These are phyloP conservation scores for Mastomys natalensis DNA, from an alignment of 2,113 vertebrate genomes.

Conservation along the genomic window DNA sequence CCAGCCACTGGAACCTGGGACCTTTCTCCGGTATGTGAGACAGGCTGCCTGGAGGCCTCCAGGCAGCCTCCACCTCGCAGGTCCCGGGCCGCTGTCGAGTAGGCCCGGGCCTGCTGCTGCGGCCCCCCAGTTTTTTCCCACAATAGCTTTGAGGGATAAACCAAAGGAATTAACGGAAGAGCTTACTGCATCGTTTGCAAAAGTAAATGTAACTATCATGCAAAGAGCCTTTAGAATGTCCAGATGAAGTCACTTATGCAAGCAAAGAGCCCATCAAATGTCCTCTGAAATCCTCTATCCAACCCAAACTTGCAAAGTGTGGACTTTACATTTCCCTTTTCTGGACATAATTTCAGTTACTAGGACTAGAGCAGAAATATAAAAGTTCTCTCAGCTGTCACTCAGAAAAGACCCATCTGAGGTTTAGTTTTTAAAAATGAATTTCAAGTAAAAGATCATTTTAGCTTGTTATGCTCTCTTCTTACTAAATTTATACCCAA, in stretches of 20 bases:
- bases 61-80: too few relatives aligned
- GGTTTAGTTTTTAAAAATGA: slow-evolving; percentile 32
- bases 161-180: not conserved
- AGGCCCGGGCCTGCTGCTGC: too few relatives aligned
- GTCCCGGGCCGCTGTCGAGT: too few relatives aligned
- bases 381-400: slow-evolving; percentile 9
- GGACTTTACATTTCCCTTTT: not conserved
- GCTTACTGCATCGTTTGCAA: not conserved
- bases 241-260: not conserved
- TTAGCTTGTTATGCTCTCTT: slow-evolving; percentile 32
- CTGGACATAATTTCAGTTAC: not conserved
- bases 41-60: too few relatives aligned
- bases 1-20: too few relatives aligned
- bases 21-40: too few relatives aligned
- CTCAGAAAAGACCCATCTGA: not conserved
- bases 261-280: not conserved
- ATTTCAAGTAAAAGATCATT: slow-evolving; percentile 53
- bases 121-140: too few relatives aligned
- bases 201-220: not conserved
- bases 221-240: not conserved
- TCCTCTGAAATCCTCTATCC: not conserved
- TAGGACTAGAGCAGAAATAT: not conserved
- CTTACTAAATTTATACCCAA: slow-evolving; percentile 27
- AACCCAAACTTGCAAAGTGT: not conserved
- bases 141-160: not conserved